These are phyloP conservation scores for Anthopleura xanthogrammica DNA, from an alignment of 92 coral and sea anemone genomes.

Conservation along the genomic window DNA sequence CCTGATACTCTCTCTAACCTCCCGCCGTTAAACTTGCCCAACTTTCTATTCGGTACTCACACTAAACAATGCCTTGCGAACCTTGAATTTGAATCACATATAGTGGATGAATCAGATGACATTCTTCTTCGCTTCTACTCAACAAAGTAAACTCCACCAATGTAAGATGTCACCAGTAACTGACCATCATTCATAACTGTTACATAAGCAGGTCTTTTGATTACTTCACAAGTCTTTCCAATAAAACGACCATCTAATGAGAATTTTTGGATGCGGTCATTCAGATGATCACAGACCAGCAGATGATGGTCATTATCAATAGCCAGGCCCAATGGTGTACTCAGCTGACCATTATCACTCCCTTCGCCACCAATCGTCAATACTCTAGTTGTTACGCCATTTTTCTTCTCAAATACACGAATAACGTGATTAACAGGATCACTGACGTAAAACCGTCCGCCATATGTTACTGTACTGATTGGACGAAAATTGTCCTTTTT, in stretches of 20 bases:
- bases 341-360: not conserved
- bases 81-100: no score
- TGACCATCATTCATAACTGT: slow-evolving; percentile 13
- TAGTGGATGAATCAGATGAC: not conserved
- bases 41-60: no score
- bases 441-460: no score
- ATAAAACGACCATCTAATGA: not conserved
- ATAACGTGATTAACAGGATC: not conserved
- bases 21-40: no score
- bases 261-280: not conserved
- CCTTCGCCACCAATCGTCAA: not conserved
- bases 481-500: no score
- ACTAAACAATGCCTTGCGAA: no score
- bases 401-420: no score
- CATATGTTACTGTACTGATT: no score
- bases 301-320: slow-evolving; percentile 1
- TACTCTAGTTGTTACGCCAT: not conserved
- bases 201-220: not conserved
- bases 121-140: not conserved
- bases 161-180: not conserved
- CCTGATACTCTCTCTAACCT: no score
- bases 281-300: not conserved
- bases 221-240: not conserved
- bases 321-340: not conserved
- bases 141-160: not conserved